Evolutionary conservation across 2,888 invertebrate species (phyloP).

Genomic region (Coelinius sp.): DNA sequence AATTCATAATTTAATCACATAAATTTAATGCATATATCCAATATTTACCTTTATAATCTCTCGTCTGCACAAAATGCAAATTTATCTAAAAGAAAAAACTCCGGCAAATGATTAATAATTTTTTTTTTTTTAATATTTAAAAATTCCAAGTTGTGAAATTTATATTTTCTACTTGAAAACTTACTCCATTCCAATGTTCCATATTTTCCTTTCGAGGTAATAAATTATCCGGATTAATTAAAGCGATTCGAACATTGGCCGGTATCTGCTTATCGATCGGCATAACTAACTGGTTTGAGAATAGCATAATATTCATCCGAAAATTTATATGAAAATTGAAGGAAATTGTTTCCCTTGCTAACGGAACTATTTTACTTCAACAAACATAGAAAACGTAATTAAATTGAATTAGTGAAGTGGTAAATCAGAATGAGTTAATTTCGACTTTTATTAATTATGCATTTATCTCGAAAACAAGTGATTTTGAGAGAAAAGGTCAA

Average conservation of each 20-base stretch:
- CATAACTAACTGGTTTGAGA: not conserved
- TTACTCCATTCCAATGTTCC: not conserved
- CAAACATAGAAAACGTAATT: too few relatives aligned
- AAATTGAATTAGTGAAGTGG: too few relatives aligned
- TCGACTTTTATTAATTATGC: too few relatives aligned
- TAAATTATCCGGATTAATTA: not conserved
- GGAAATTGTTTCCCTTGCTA: not conserved
- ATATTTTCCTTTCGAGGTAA: not conserved
- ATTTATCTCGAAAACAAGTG: too few relatives aligned
- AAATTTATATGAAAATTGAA: not conserved
- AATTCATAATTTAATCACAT: not conserved
- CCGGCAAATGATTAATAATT: not conserved
- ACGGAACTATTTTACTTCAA: too few relatives aligned
- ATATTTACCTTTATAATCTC: slow-evolving; percentile 15
- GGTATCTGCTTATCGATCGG: slow-evolving; percentile 1
- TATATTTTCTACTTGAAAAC: not conserved
- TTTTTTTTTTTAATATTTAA: not conserved
- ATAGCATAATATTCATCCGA: not conserved
- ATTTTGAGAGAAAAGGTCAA: too few relatives aligned
- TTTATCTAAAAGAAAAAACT: not conserved
- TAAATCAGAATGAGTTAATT: too few relatives aligned
- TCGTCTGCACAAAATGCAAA: slow-evolving; percentile 9
- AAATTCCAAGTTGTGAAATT: not conserved
- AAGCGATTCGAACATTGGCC: not conserved
- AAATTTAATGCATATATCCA: slow-evolving; percentile 9